Conservation (phyloP, 2,888 invertebrate species). For the Pandemis heparana region DNA sequence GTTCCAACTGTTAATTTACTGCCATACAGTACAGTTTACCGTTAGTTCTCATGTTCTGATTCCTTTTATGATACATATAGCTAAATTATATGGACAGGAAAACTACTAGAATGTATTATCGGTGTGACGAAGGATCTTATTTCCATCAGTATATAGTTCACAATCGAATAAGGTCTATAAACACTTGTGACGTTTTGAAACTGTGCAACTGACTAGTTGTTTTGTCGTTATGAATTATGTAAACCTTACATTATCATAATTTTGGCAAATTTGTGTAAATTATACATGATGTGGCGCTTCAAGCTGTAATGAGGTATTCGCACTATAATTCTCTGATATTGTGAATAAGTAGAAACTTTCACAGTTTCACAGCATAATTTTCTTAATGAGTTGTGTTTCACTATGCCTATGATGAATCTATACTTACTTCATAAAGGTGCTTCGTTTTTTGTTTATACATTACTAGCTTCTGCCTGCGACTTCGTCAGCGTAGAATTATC, state of each 20-base stretch:
- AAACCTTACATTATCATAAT: slow-evolving; percentile 32
- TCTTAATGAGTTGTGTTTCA: neutral
- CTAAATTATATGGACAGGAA: neutral
- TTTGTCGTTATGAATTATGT: slow-evolving; percentile 27
- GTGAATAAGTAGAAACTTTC: slow-evolving; percentile 28
- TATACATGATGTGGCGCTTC: slow-evolving; percentile 19
- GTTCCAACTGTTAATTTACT: slow-evolving; percentile 11
- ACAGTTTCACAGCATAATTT: neutral
- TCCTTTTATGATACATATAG: slow-evolving; percentile 30
- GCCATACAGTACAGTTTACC: slow-evolving; percentile 26
- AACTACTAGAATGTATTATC: neutral
- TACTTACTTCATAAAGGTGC: no score
- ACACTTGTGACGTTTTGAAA: neutral
- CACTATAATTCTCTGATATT: slow-evolving; percentile 20
- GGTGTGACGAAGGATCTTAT: neutral
- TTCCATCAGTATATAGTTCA: neutral
- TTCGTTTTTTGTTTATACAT: no score
- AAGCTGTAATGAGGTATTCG: slow-evolving; percentile 30
- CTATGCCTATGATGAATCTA: neutral
- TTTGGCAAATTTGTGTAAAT: slow-evolving; percentile 35
- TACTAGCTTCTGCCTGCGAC: no score
- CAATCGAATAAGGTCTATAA: neutral
- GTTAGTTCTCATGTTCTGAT: slow-evolving; percentile 43
- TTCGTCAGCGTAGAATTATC: no score
- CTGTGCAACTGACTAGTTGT: neutral